These are phyloP conservation scores for Delia radicum DNA, from an alignment of 1,140 invertebrate genomes.

Conservation along the genomic window DNA sequence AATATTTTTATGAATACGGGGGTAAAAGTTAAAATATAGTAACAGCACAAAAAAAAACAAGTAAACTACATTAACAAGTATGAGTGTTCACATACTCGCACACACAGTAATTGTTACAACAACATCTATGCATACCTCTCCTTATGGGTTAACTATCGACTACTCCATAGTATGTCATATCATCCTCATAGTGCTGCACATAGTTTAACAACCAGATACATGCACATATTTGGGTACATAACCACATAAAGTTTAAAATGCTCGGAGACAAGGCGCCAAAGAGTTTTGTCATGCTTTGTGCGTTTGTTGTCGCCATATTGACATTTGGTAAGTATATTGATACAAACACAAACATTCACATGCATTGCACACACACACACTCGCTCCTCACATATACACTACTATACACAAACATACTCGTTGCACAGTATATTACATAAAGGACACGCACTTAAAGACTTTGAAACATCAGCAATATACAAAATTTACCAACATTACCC, in stretches of 20 bases:
- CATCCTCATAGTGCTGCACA: background rate
- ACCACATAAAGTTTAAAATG: background rate
- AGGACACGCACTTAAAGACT: slow-evolving; percentile 1
- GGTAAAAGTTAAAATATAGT: too few relatives aligned
- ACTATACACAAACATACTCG: background rate
- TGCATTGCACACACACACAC: background rate
- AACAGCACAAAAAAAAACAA: too few relatives aligned
- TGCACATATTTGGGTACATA: background rate
- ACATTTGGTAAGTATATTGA: background rate
- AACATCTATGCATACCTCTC: background rate
- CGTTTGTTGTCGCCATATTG: background rate
- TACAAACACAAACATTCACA: background rate
- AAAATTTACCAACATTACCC: background rate
- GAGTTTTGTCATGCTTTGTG: slow-evolving; percentile 12
- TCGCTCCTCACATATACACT: too few relatives aligned
- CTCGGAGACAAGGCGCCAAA: slow-evolving; percentile 2
- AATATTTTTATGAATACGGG: too few relatives aligned
- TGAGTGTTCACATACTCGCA: background rate
- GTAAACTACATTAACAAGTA: too few relatives aligned
- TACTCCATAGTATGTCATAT: background rate
- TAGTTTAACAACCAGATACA: background rate
- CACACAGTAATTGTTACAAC: background rate
- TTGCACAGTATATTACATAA: background rate
- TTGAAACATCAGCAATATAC: background rate
- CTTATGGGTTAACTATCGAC: background rate